phyloP scores from a whole-genome alignment of 1,140 invertebrate species.

The Samia ricini region DNA sequence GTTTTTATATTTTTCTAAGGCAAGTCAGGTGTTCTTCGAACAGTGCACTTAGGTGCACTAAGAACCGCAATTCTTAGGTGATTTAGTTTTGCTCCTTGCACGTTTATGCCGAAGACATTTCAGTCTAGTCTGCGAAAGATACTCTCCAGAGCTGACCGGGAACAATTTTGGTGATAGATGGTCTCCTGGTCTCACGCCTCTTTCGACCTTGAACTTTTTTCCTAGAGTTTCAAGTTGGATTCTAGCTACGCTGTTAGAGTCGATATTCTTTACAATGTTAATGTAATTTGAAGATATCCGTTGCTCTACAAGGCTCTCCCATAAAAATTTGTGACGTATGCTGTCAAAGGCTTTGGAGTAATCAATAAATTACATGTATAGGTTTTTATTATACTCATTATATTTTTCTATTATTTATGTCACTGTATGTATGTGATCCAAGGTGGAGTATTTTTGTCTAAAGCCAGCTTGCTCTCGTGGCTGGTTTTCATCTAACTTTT shows the following conservation, averaged over 20 bases:
- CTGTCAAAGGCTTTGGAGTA: constrained; percentile 2
- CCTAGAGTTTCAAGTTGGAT: constrained; percentile 25
- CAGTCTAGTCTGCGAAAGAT: constrained; percentile 18
- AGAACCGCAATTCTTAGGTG: constrained; percentile 22
- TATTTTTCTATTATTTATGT: no score
- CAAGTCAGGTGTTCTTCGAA: background rate
- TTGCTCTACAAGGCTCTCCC: constrained; percentile 23
- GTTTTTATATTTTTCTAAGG: background rate
- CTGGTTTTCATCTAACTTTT: no score
- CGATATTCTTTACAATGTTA: constrained; percentile 17
- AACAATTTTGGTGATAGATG: constrained; percentile 17
- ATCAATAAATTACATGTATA: constrained; percentile 3
- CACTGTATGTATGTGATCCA: no score
- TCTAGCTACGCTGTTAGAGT: constrained; percentile 13
- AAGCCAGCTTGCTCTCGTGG: no score
- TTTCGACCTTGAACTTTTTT: constrained; percentile 9
- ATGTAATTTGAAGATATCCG: constrained; percentile 9
- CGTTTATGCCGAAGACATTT: constrained; percentile 16
- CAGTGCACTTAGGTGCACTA: no score
- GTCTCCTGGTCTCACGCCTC: constrained; percentile 10
- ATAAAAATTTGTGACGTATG: constrained; percentile 13
- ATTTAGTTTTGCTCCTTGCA: constrained; percentile 16
- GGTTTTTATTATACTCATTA: background rate
- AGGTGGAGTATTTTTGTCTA: no score
- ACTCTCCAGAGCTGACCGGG: constrained; percentile 12